These are phyloP conservation scores for Tokudaia muenninki DNA, from an alignment of 2,797 vertebrate species.

Conservation along the genomic window DNA sequence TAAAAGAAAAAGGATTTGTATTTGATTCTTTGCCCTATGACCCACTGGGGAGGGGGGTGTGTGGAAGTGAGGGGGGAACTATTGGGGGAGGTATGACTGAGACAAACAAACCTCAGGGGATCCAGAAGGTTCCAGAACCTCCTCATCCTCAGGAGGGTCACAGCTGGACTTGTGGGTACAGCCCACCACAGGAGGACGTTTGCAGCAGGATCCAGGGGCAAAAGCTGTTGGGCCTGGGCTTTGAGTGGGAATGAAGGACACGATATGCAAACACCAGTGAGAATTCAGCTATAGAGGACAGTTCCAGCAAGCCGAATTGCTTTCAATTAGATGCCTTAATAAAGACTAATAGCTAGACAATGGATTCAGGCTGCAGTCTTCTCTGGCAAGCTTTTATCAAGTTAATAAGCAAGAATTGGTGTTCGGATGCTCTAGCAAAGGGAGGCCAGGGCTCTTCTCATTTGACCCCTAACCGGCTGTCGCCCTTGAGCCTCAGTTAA, in stretches of 20 bases:
- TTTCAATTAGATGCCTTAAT: slow-evolving; percentile 55
- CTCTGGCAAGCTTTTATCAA: slow-evolving; percentile 11
- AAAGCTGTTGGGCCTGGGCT: background rate
- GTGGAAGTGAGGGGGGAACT: background rate
- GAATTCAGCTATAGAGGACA: background rate
- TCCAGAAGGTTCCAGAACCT: background rate
- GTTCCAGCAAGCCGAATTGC: background rate
- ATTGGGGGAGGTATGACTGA: background rate
- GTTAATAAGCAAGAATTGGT: slow-evolving; percentile 1
- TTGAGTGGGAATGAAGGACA: background rate
- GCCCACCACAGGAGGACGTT: background rate
- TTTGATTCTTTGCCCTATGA: background rate
- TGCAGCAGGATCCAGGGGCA: background rate
- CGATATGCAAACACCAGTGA: background rate
- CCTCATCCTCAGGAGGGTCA: background rate
- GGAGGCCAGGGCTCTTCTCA: background rate
- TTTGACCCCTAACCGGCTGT: background rate
- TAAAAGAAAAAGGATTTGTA: slow-evolving; percentile 37
- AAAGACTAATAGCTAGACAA: slow-evolving; percentile 58
- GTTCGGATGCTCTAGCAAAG: background rate
- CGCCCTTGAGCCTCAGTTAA: background rate
- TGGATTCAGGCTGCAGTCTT: background rate
- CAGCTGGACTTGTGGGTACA: background rate
- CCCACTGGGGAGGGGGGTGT: too few species aligned
- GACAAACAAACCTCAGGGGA: background rate